Base-by-base conservation (phyloP, 2,113 vertebrate species). In the Zapornia atra region DNA sequence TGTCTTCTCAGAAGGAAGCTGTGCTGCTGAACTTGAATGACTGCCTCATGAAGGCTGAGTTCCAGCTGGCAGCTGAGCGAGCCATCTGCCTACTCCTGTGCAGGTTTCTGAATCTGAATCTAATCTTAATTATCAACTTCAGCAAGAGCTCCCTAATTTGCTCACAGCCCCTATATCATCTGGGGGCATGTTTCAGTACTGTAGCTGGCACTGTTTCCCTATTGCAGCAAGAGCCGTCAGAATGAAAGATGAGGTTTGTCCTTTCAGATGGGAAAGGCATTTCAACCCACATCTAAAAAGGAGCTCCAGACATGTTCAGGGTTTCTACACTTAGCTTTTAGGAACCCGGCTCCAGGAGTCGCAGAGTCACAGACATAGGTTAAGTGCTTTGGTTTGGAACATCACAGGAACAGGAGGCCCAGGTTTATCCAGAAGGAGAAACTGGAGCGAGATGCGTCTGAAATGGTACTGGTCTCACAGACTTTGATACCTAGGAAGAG, bases 91-190 rank as follows among this genome's bases (percentile, higher is more conserved):
- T 94, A 76, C 81, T 94, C 77, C 86, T 91, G 77, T 92, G 92
- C 77, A 91, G 88, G 82, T 91, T 96, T 94, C 92, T 91, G 88
- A 91, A n/a, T 93, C 88, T 92, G 95, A 92, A 94, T 93, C 92
- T 96, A 80, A 92, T 97, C 96, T 96, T 95, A 95, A 96, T 96
- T 94, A 95, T 86, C 91, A 94, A 89, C 91, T 97, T 93, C 81
- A 95, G 88, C 68, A 18, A 97, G 86, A 96, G 88, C 81, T 95
- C 86, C 88, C 94, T 97, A 92, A 96, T 96, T 96, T 86, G 53
- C 86, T 94, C 70, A 65, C 70, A 86, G 88, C 59, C 88, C 88
- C 92, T 94, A 1, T 96, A 91, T 97, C 94, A 90, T 96, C 71
- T 88, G 38, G 90, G 90, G 84, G 70, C 81, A 91, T 91, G 78